Conservation (phyloP, 1,140 invertebrate species). For the Drosophila sechellia region DNA sequence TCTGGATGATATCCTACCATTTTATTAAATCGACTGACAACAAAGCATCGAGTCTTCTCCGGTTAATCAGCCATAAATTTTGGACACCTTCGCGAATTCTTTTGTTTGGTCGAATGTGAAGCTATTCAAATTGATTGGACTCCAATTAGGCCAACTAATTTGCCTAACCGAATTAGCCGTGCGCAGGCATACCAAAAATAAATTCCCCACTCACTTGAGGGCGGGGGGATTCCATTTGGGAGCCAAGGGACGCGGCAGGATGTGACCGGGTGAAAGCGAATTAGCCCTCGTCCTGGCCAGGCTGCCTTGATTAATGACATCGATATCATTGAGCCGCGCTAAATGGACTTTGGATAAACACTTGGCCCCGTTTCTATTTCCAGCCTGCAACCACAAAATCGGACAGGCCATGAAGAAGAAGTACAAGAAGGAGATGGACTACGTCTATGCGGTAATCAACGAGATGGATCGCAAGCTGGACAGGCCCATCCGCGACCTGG, state of each 20-base stretch:
- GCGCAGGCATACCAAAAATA: conserved; percentile 51
- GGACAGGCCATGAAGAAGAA: conserved; percentile 96
- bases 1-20: neutral
- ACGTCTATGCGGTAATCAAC: conserved; percentile 96
- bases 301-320: conserved; percentile 71
- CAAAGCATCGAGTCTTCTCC: conserved; percentile 5
- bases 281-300: conserved; percentile 44
- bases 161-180: conserved; percentile 71
- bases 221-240: neutral
- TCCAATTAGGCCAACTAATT: conserved; percentile 79
- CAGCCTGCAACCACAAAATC: conserved; percentile 90
- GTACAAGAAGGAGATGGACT: conserved; percentile 97
- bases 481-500: conserved; percentile 94
- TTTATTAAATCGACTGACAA: conserved; percentile 16
- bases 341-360: conserved; percentile 54
- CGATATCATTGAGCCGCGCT: conserved; percentile 39
- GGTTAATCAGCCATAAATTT: conserved; percentile 51
- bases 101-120: conserved; percentile 54
- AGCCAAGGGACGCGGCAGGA: conserved; percentile 23
- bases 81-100: conserved; percentile 38
- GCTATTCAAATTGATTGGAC: conserved; percentile 75
- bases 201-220: conserved; percentile 42
- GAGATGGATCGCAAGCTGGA: conserved; percentile 95
- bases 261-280: conserved; percentile 85
- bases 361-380: conserved; percentile 57